Evolutionary conservation across 2,797 vertebrate species (phyloP), one percentile per base, ranked within the genome.

Genomic region (Heteromormyrus szaboi): DNA sequence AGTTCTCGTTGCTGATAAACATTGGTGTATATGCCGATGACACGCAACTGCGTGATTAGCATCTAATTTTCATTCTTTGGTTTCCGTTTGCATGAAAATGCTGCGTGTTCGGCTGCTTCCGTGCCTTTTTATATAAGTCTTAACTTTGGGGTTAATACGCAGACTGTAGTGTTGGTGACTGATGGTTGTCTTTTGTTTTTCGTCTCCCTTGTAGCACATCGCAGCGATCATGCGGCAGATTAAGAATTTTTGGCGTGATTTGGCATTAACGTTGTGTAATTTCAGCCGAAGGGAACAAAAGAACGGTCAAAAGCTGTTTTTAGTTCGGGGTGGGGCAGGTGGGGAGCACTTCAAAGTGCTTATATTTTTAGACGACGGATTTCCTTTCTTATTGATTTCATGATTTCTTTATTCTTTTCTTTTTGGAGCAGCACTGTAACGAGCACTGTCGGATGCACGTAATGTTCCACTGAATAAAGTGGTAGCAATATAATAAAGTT

Each of bases 281-380:
- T 85, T 85, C 48, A 19, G 85, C 25, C 29, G 17, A 54, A 17
- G 22, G 4, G 50, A 53, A 54, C 4, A 51, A 17, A 85, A 25
- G 25, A 19, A 17, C 46, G 9, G 11, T 46, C n/a, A 25, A 5
- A 72, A 72, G 29, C 29, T 17, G 68, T 14, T 17, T 81, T 46
- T 46, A 22, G 76, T 81, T 81, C 17, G 7, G 76, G 17, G 76
- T n/a, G 14, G 41, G 8, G 19, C 41, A 9, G 41, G 6, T 44
- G 76, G 14, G 37, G 76, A n/a, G 41, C 41, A 11, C 76, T 81
- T 81, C 41, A 81, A 46, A 81, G 76, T n/a, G 41, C 5, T 85
- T n/a, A 50, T 84, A 85, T 85, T 85, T 85, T 50, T 85, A 85
- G 84, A 85, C 4, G 17, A 37, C 84, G 51, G 84, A 85, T 51